Conservation (phyloP, 2,797 vertebrate species). For the Sternarchorhynchus goeldii region DNA sequence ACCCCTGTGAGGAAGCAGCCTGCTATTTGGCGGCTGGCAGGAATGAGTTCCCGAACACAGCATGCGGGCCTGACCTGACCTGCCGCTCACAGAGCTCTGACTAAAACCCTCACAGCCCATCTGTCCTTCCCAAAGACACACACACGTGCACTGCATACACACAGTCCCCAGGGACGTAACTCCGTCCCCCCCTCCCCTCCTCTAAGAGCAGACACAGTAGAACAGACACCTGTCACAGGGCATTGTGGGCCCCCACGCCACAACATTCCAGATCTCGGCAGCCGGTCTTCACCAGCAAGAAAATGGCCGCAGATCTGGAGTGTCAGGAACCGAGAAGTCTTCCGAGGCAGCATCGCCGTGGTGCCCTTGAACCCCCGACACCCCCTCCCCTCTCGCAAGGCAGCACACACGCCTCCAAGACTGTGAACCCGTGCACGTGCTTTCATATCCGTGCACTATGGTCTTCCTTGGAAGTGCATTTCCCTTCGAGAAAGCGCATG, state of each 20-base stretch:
- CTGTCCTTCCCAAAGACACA: constrained; percentile 58
- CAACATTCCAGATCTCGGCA: constrained; percentile 15
- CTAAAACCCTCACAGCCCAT: constrained; percentile 65
- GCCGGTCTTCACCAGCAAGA: constrained; percentile 17
- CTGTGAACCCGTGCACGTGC: no score
- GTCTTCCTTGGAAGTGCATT: no score
- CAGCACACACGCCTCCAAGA: not conserved
- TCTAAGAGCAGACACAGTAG: not conserved
- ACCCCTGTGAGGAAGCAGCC: constrained; percentile 19
- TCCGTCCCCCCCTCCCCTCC: not conserved
- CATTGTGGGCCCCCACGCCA: constrained; percentile 31
- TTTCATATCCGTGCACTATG: no score
- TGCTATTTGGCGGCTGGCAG: constrained; percentile 18
- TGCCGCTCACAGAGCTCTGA: constrained; percentile 63
- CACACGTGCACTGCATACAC: constrained; percentile 6
- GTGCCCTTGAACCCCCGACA: no score
- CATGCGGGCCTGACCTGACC: constrained; percentile 61
- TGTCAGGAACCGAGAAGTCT: no score
- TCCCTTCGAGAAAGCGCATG: constrained; percentile 11
- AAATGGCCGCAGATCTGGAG: constrained; percentile 17
- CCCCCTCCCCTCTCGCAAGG: no score
- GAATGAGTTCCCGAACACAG: constrained; percentile 59
- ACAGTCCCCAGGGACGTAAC: constrained; percentile 22
- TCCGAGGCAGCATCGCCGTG: no score
- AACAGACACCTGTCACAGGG: constrained; percentile 46